Conservation (phyloP, 1,140 invertebrate species). For the Parapsyche elsis region DNA sequence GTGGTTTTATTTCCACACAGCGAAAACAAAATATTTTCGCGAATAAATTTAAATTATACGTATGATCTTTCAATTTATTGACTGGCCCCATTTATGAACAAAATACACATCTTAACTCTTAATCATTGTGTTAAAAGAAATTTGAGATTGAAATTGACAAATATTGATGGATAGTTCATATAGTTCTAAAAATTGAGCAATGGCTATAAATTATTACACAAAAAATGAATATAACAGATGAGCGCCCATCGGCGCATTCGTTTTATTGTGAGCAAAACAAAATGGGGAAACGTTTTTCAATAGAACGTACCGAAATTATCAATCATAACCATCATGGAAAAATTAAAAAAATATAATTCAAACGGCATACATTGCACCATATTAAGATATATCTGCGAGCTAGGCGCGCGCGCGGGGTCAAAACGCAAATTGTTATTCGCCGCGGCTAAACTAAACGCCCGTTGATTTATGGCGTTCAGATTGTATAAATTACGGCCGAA, state of each 20-base stretch:
- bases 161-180: not conserved
- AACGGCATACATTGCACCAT: not conserved
- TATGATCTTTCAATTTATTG: too few species aligned
- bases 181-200: not conserved
- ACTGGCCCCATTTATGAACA: too few species aligned
- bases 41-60: too few species aligned
- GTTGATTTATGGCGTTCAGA: slow-evolving; percentile 11
- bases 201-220: not conserved
- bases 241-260: not conserved
- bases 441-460: not conserved
- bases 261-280: not conserved
- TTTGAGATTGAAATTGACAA: not conserved
- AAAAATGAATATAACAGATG: not conserved
- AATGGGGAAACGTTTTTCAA: slow-evolving; percentile 2
- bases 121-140: not conserved
- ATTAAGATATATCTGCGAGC: slow-evolving; percentile 26
- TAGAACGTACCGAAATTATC: not conserved
- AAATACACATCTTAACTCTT: too few species aligned
- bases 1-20: too few species aligned
- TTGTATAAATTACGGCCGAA: slow-evolving; percentile 18
- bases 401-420: not conserved
- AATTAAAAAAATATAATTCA: slow-evolving; percentile 16
- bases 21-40: too few species aligned
- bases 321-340: slow-evolving; percentile 2
- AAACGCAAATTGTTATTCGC: slow-evolving; percentile 20